Conservation (phyloP, 2,113 vertebrate species). For the Erpornis zantholeuca region DNA sequence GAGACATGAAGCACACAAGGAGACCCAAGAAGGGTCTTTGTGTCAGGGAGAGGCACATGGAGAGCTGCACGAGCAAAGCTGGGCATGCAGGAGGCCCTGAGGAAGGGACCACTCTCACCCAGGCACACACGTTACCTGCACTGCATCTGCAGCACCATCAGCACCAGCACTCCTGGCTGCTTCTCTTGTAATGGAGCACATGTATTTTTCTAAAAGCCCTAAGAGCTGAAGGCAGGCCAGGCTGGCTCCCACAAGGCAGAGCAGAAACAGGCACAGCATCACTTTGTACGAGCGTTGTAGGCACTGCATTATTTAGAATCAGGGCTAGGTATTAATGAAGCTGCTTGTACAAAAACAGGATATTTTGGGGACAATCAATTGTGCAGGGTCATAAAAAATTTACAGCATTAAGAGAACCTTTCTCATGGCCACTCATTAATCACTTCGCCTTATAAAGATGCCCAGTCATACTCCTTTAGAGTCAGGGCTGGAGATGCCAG, state of each 20-base stretch:
- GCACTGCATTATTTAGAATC: not conserved
- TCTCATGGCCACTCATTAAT: conserved; percentile 17
- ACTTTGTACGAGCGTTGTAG: not conserved
- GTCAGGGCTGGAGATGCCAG: not conserved
- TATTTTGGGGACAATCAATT: conserved; percentile 50
- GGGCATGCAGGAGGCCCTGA: not conserved
- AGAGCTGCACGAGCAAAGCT: not conserved
- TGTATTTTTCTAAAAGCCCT: not conserved
- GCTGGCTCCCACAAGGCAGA: not conserved
- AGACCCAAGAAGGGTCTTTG: not conserved
- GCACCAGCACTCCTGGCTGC: not conserved
- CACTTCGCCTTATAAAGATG: not conserved
- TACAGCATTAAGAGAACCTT: conserved; percentile 14
- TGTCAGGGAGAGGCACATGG: not conserved
- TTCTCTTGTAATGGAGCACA: not conserved
- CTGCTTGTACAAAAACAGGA: conserved; percentile 5
- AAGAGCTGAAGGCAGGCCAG: not conserved
- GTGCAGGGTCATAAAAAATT: conserved; percentile 36
- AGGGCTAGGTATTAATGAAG: conserved; percentile 35
- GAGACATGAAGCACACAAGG: not conserved
- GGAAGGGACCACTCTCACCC: not conserved
- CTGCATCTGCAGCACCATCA: not conserved
- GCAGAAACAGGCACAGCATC: accelerated
- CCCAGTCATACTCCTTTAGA: not conserved
- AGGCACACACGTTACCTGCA: accelerated